A percentile compares a stretch with the other conserved stretches of the same genome.
These are phyloP conservation scores for Nothocercus julius DNA, from an alignment of 2,113 vertebrate genomes.

Conservation along the genomic window DNA sequence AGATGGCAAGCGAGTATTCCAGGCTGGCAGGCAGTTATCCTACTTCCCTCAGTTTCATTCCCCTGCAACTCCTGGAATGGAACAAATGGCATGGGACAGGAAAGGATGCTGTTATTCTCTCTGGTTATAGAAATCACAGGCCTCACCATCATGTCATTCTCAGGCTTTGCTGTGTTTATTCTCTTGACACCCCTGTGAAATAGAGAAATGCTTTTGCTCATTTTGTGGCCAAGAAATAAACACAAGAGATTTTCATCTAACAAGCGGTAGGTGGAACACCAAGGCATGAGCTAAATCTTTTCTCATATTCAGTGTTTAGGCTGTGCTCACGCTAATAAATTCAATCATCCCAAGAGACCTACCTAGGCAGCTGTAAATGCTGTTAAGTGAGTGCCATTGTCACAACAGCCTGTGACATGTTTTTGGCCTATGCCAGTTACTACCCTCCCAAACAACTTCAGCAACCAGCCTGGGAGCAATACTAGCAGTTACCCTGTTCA, in stretches of 20 bases:
- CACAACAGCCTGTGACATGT: neutral
- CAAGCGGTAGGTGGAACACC: neutral
- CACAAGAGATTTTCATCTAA: neutral
- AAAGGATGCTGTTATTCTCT: neutral
- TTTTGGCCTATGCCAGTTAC: neutral
- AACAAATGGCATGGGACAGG: neutral
- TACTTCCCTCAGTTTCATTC: slow-evolving; percentile 3
- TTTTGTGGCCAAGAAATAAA: slow-evolving; percentile 16
- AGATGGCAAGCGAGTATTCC: slow-evolving; percentile 2
- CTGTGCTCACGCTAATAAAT: neutral
- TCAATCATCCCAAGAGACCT: neutral
- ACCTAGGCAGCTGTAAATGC: neutral
- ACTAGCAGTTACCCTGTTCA: neutral
- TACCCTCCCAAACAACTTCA: neutral
- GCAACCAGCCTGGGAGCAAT: neutral
- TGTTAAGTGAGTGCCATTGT: neutral
- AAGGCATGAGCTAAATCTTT: neutral
- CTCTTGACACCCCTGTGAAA: neutral
- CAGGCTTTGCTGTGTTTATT: slow-evolving; percentile 7
- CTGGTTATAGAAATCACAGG: neutral
- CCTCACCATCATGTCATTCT: neutral
- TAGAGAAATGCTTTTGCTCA: neutral
- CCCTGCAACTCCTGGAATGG: slow-evolving; percentile 24
- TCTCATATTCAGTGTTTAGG: neutral
- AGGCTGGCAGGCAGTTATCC: neutral